These are phyloP conservation scores for Oncorhynchus kisutch DNA, from an alignment of 2,113 vertebrate species.

Conservation along the genomic window DNA sequence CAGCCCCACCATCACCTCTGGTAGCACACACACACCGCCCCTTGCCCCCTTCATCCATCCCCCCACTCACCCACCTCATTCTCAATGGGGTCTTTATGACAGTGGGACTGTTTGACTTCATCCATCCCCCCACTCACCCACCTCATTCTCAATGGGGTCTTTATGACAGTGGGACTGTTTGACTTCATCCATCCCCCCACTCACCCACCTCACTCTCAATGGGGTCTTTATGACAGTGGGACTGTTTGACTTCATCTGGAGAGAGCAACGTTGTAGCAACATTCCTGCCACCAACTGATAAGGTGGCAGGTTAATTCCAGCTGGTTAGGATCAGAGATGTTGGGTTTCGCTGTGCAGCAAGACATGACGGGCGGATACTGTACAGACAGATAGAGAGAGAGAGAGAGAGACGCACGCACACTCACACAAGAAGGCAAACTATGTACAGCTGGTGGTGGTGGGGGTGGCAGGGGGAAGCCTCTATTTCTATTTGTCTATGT, in stretches of 20 bases:
- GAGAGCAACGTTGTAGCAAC: too few relatives aligned
- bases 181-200: not conserved
- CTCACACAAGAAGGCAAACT: not conserved
- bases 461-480: not conserved
- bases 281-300: too few relatives aligned
- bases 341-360: too few relatives aligned
- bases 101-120: not conserved
- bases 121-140: not conserved
- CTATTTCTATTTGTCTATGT: not conserved
- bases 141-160: too few relatives aligned
- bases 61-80: not conserved
- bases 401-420: not conserved
- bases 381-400: too few relatives aligned
- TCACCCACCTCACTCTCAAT: not conserved
- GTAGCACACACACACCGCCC: slow-evolving; percentile 25
- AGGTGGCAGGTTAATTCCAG: too few relatives aligned
- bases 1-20: slow-evolving; percentile 30
- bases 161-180: too few relatives aligned
- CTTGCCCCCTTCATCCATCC: slow-evolving; percentile 1
- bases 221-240: not conserved
- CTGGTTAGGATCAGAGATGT: too few relatives aligned
- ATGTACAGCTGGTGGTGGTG: not conserved
- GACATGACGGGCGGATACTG: too few relatives aligned
- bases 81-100: not conserved
- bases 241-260: not conserved